phyloP scores from a whole-genome alignment of 2,888 invertebrate genomes.

The Blastobasis lacticolella region DNA sequence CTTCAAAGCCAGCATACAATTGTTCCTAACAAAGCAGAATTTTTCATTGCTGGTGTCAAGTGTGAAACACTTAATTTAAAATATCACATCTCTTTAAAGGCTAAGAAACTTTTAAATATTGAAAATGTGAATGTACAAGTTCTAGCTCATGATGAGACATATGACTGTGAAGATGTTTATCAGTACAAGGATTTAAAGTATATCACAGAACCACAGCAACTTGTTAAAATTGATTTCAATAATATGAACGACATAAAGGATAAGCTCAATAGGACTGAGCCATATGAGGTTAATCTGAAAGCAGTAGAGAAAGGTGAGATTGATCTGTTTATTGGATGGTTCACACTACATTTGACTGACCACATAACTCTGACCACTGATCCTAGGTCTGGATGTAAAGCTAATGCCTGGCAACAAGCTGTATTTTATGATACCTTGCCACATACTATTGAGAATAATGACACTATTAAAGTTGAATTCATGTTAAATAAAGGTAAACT shows the following conservation, averaged over 20 bases:
- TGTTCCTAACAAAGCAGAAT: slow-evolving; percentile 75
- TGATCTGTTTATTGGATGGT: slow-evolving; percentile 82
- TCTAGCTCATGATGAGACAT: slow-evolving; percentile 66
- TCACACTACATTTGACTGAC: slow-evolving; percentile 80
- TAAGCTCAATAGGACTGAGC: slow-evolving; percentile 39
- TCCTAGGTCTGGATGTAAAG: slow-evolving; percentile 59
- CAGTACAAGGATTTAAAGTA: slow-evolving; percentile 69
- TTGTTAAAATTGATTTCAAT: slow-evolving; percentile 78
- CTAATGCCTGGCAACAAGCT: slow-evolving; percentile 86
- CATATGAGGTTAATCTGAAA: slow-evolving; percentile 46
- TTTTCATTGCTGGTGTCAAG: slow-evolving; percentile 78
- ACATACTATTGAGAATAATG: slow-evolving; percentile 30
- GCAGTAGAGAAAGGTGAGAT: slow-evolving; percentile 66
- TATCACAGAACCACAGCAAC: slow-evolving; percentile 70
- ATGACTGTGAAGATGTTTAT: slow-evolving; percentile 81
- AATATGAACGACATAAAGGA: slow-evolving; percentile 61
- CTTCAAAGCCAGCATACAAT: slow-evolving; percentile 65
- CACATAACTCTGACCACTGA: slow-evolving; percentile 76
- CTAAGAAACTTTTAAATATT: slow-evolving; percentile 42
- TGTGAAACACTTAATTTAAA: slow-evolving; percentile 64
- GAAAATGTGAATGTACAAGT: slow-evolving; percentile 33
- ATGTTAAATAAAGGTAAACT: slow-evolving; percentile 53
- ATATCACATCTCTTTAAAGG: slow-evolving; percentile 45
- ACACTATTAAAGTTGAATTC: slow-evolving; percentile 41
- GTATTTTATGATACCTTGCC: slow-evolving; percentile 76